Evolutionary conservation across 2,113 vertebrate species (phyloP).

Genomic region (Sardina pilchardus): DNA sequence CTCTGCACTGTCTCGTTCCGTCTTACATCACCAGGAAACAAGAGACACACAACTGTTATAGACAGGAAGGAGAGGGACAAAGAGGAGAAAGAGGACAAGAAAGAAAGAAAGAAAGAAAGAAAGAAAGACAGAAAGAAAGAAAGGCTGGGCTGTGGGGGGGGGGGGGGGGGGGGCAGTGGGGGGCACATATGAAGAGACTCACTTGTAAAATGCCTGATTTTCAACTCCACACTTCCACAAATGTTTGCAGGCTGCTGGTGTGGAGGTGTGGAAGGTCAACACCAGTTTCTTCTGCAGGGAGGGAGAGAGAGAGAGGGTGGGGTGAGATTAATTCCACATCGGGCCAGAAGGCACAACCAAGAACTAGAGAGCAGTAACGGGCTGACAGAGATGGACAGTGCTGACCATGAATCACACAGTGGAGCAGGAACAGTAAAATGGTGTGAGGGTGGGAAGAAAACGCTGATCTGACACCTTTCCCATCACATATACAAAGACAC

Average conservation of each 20-base stretch:
- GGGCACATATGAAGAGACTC: constrained; percentile 50
- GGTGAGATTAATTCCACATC: neutral
- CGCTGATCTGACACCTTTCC: neutral
- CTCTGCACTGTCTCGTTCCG: neutral
- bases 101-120: neutral
- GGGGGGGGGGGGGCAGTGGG: neutral
- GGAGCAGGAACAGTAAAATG: neutral
- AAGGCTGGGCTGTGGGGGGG: neutral
- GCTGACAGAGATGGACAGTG: neutral
- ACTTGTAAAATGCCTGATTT: constrained; percentile 99
- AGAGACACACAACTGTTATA: constrained; percentile 18
- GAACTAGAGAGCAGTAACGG: neutral
- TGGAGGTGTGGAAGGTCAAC: constrained; percentile 95
- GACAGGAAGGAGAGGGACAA: neutral
- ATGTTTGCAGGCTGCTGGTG: constrained; percentile 97
- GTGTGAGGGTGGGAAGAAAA: neutral
- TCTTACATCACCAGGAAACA: neutral
- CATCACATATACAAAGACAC: neutral
- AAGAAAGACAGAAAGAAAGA: neutral
- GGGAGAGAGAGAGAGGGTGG: neutral
- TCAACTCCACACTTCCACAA: constrained; percentile 98
- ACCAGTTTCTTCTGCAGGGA: constrained; percentile 87
- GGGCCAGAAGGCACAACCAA: neutral
- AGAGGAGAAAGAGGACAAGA: too few species aligned
- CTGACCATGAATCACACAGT: neutral